Percentiles rank a stretch among this genome's conserved stretches.
Evolutionary conservation across 2,113 vertebrate species (phyloP).

Genomic region (Otis tarda): DNA sequence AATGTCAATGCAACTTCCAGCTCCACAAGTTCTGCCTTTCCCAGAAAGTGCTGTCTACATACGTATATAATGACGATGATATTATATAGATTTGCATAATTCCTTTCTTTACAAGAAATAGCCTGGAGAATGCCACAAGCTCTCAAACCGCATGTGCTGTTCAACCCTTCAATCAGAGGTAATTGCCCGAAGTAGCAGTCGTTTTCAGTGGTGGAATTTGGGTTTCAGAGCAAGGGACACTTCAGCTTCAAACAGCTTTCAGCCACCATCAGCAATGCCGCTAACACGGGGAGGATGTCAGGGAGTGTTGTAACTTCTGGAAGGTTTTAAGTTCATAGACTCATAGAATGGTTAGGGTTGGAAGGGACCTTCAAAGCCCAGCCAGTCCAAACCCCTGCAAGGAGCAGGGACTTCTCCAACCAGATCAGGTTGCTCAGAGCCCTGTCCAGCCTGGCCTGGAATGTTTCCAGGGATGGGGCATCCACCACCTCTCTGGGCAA

Average conservation of each 20-base stretch:
- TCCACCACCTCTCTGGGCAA: too few species aligned
- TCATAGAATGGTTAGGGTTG: too few species aligned
- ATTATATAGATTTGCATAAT: not conserved
- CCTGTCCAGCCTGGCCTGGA: too few species aligned
- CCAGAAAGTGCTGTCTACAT: slow-evolving; percentile 2
- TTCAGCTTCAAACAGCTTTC: not conserved
- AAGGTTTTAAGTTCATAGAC: not conserved
- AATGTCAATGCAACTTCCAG: slow-evolving; percentile 58
- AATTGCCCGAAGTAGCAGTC: not conserved
- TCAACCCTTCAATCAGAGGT: not conserved
- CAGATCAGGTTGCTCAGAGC: too few species aligned
- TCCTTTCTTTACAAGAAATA: not conserved
- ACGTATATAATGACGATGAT: not conserved
- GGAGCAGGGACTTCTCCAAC: too few species aligned
- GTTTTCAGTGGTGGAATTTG: fast-evolving
- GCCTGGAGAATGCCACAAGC: not conserved
- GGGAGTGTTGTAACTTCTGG: not conserved
- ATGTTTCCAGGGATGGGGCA: too few species aligned
- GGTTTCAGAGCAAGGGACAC: not conserved
- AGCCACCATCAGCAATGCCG: not conserved
- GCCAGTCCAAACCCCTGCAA: too few species aligned
- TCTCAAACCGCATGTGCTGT: not conserved
- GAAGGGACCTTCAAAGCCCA: too few species aligned
- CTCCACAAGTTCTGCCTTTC: slow-evolving; percentile 31
- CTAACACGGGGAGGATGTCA: not conserved